A percentile compares a stretch with the other conserved stretches of the same genome.
Conservation (phyloP, 2,113 vertebrate species). For the Physeter macrocephalus region DNA sequence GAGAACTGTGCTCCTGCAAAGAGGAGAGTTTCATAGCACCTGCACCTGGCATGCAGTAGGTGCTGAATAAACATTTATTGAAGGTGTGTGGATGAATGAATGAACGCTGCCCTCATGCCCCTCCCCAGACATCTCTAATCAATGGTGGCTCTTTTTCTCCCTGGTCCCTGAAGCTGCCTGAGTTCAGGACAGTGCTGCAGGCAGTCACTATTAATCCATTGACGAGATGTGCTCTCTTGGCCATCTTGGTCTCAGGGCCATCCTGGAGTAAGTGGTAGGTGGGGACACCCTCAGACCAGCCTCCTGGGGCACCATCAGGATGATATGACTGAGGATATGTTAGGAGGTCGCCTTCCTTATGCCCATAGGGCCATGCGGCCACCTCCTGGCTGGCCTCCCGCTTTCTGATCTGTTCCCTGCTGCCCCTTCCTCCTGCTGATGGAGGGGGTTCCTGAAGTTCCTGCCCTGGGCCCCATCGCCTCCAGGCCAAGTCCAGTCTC, state of each 20-base stretch:
- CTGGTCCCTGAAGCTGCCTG: neutral
- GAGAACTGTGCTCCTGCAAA: neutral
- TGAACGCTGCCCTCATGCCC: fast-evolving
- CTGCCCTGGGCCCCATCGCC: fast-evolving
- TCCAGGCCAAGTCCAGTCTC: neutral
- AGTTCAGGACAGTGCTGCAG: neutral
- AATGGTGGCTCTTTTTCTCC: neutral
- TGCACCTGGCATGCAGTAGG: neutral
- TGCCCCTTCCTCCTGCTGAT: neutral
- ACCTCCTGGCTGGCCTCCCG: neutral
- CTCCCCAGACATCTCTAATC: neutral
- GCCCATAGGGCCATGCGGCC: neutral
- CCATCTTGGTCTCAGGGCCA: neutral
- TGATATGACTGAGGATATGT: neutral
- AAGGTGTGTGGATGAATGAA: neutral
- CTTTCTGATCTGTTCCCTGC: no score
- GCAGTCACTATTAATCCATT: neutral
- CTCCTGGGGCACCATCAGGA: neutral
- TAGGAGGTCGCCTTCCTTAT: fast-evolving
- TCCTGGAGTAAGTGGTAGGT: neutral
- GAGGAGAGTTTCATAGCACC: fast-evolving
- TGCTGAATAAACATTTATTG: neutral
- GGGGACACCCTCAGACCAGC: neutral
- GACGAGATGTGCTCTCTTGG: neutral
- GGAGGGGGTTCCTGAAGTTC: neutral